Percentiles rank a stretch among this genome's conserved stretches.
Evolutionary conservation across 1,140 invertebrate species (phyloP).

Genomic region (Adoxophyes honmai): DNA sequence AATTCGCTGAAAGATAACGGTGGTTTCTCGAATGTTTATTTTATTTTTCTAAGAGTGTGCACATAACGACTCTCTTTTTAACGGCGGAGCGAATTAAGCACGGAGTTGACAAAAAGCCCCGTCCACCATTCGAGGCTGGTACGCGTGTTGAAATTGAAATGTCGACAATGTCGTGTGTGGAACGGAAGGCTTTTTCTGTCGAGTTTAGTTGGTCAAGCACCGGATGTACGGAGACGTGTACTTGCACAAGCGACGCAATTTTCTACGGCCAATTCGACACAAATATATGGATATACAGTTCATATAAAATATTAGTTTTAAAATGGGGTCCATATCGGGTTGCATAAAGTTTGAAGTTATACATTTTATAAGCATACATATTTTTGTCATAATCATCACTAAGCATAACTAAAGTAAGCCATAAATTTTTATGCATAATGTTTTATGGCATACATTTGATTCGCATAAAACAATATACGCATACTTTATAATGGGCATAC

Average conservation of each 20-base stretch:
- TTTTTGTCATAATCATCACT: no score
- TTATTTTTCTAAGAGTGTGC: neutral
- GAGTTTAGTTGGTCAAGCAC: conserved; percentile 54
- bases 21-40: no score
- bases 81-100: conserved; percentile 54
- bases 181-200: conserved; percentile 62
- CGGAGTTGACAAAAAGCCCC: conserved; percentile 59
- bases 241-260: conserved; percentile 24
- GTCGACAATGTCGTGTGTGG: conserved; percentile 58
- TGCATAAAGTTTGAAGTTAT: no score
- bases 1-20: no score
- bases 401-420: no score
- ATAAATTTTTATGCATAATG: no score
- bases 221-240: conserved; percentile 51
- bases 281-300: conserved; percentile 19
- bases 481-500: no score
- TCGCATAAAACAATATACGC: no score
- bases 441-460: no score
- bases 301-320: conserved; percentile 19
- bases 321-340: no score
- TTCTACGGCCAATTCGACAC: conserved; percentile 23
- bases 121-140: conserved; percentile 22
- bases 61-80: conserved; percentile 28
- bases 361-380: no score
- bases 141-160: conserved; percentile 53